Evolutionary conservation across 2,113 vertebrate species (phyloP), one percentile per base, ranked within the genome.

Genomic region (Camelus bactrianus): DNA sequence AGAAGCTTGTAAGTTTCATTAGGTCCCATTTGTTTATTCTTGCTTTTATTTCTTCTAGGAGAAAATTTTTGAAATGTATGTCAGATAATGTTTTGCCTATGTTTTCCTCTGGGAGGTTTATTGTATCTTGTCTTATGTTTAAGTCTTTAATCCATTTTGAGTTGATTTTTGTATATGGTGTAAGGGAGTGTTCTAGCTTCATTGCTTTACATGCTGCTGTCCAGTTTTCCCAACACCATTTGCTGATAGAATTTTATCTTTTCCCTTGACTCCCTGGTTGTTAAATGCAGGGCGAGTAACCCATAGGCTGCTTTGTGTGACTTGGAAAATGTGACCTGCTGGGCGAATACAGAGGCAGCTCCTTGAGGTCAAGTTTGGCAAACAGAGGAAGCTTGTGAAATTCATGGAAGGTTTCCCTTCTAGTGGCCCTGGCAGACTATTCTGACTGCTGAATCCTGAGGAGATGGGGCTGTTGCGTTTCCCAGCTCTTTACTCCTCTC

Each of bases 251-350:
- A 38, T 73, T 60, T 84, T 42, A 58, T 85, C 38, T 24, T 93
- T 30, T 77, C 67, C 50, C 22, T 11, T 77, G 91, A 83, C 46
- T 48, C 54, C 17, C 30, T 15, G 24, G 38, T 60, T 77, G 67
- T 62, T 96, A 85, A 91, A 89, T 93, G 67, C 89, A 95, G 50
- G 72, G 80, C 54, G 67, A 54, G 65, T 46, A 72, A 65, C 8
- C 76, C 91, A 83, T 46, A 64, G 85, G 81, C 73, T 91, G 35
- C 38, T 96, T 91, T 93, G 70, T 93, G 84, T 0, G 3, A 73
- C 80, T 50, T 67, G 46, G 76, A 80, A 95, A 85, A 64, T 28
- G 56, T 3, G 26, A 69, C 48, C 48, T 2, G 14, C 60, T 77
- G 88, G 90, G 88, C 2, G 1, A 72, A 56, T 19, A 76, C 28